Percentiles rank a stretch among this genome's conserved stretches.
These are phyloP conservation scores for Thereva nobilitata DNA, from an alignment of 2,888 invertebrate genomes.

Conservation along the genomic window DNA sequence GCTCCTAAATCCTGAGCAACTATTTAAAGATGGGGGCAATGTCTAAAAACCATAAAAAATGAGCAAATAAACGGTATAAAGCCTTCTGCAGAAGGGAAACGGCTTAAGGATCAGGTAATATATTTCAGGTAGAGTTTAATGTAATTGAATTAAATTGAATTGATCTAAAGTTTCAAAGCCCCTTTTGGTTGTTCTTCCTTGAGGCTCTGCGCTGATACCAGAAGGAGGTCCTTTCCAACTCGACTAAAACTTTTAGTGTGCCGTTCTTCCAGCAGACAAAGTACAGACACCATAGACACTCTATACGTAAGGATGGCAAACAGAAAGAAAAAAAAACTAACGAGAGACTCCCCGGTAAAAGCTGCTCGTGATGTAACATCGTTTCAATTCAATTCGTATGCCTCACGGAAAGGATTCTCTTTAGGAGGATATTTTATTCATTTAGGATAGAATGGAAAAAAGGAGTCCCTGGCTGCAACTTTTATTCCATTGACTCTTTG, in stretches of 20 bases:
- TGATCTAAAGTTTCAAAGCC: constrained; percentile 32
- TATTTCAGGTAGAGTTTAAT: constrained; percentile 25
- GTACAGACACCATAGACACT: constrained; percentile 12
- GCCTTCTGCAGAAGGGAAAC: constrained; percentile 54
- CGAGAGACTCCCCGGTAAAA: constrained; percentile 7
- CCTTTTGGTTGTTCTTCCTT: constrained; percentile 5
- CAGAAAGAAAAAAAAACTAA: too few relatives aligned
- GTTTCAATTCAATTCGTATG: constrained; percentile 26
- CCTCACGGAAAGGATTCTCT: constrained; percentile 31
- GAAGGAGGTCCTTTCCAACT: background rate
- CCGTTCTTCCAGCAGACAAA: constrained; percentile 14
- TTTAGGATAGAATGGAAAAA: constrained; percentile 20
- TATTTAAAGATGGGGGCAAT: background rate
- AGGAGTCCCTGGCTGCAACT: constrained; percentile 15
- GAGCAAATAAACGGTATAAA: constrained; percentile 19
- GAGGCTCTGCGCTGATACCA: constrained; percentile 10
- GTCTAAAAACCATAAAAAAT: background rate
- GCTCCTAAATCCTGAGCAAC: too few relatives aligned
- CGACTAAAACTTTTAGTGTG: constrained; percentile 6
- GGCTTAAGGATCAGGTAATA: constrained; percentile 57
- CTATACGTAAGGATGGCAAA: constrained; percentile 7
- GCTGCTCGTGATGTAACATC: constrained; percentile 32
- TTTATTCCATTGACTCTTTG: constrained; percentile 33
- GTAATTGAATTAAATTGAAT: constrained; percentile 38
- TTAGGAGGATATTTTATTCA: constrained; percentile 36